phyloP scores from a whole-genome alignment of 2,888 invertebrate species.

The Pseudococcus longispinus region DNA sequence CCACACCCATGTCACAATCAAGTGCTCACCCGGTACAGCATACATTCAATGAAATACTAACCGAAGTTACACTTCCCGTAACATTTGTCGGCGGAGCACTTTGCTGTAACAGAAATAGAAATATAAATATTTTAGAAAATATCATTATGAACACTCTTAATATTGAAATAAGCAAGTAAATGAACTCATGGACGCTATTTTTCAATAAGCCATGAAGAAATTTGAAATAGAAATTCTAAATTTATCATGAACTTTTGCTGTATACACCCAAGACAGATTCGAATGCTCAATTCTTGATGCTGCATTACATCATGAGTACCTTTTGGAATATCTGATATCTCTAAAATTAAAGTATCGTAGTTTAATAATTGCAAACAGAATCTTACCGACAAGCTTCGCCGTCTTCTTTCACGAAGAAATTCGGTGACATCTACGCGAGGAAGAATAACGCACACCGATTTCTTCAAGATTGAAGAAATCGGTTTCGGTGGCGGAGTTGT shows the following conservation, averaged over 20 bases:
- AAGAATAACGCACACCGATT: not conserved
- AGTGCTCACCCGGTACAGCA: not conserved
- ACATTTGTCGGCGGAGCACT: not conserved
- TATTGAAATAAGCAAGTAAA: too few species aligned
- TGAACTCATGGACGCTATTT: too few species aligned
- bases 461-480: not conserved
- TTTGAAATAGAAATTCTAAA: too few species aligned
- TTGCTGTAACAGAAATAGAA: not conserved
- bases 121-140: not conserved
- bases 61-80: not conserved
- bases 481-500: not conserved
- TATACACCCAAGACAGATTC: too few species aligned
- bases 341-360: not conserved
- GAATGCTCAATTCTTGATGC: too few species aligned
- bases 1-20: too few species aligned
- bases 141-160: not conserved
- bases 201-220: too few species aligned
- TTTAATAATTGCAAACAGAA: too few species aligned
- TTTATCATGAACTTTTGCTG: too few species aligned
- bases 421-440: not conserved
- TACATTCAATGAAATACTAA: not conserved
- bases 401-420: not conserved
- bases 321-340: too few species aligned
- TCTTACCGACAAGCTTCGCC: slow-evolving; percentile 9
- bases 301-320: too few species aligned